Evolutionary conservation across 2,888 invertebrate genomes (phyloP).

Genomic region (Rhagium mordax): DNA sequence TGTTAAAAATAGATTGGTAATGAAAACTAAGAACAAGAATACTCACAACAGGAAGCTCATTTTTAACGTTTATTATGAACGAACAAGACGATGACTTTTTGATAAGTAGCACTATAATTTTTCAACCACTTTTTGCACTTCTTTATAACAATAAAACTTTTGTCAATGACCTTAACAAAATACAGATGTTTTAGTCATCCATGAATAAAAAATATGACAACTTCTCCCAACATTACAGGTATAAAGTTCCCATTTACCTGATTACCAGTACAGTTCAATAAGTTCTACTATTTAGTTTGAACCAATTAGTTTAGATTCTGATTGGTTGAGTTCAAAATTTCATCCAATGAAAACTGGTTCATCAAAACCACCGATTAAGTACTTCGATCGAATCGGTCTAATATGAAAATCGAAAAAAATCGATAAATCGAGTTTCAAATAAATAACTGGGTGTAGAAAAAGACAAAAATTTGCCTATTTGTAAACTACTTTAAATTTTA

Average conservation of each 20-base stretch:
- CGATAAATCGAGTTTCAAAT: too few species aligned
- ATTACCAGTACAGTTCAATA: background rate
- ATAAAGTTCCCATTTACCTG: background rate
- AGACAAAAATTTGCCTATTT: too few species aligned
- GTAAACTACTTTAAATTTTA: too few species aligned
- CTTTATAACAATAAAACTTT: conserved; percentile 53
- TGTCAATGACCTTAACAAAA: conserved; percentile 62
- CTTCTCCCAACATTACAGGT: background rate
- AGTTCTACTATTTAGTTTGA: background rate
- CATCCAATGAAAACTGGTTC: too few species aligned
- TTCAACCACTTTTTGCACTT: conserved; percentile 11
- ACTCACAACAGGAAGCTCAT: conserved; percentile 78
- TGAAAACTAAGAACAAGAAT: conserved; percentile 43
- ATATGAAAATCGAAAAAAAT: too few species aligned
- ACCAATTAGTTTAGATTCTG: too few species aligned
- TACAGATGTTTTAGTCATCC: conserved; percentile 48
- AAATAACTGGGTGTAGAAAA: too few species aligned
- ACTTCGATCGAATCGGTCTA: too few species aligned
- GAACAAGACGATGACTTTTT: conserved; percentile 8
- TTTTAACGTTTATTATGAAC: conserved; percentile 20
- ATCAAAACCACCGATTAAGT: too few species aligned
- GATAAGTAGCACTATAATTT: conserved; percentile 6
- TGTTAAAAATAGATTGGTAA: conserved; percentile 53
- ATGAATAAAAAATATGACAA: conserved; percentile 32
- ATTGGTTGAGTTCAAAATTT: too few species aligned